phyloP scores from a whole-genome alignment of 2,113 vertebrate species.

The Eclectus roratus region DNA sequence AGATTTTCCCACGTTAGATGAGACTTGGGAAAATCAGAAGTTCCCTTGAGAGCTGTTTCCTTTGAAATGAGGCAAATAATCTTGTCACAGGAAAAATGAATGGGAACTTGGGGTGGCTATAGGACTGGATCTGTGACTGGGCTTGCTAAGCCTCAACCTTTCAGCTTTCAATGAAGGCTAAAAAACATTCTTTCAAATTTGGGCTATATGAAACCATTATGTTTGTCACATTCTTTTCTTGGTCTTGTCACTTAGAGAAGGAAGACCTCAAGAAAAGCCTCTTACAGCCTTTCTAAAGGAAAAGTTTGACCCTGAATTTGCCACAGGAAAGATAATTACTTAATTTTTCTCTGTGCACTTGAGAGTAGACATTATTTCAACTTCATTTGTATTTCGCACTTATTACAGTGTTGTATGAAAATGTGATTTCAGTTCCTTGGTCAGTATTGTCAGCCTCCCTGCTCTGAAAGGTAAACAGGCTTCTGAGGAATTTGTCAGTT shows the following conservation, averaged over 20 bases:
- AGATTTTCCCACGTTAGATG: not conserved
- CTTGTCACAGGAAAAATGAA: not conserved
- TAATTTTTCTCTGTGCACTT: not conserved
- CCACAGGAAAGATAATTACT: not conserved
- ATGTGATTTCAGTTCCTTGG: not conserved
- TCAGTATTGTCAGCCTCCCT: not conserved
- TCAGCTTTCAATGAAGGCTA: not conserved
- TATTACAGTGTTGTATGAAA: not conserved
- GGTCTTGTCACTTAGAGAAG: not conserved
- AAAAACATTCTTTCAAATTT: not conserved
- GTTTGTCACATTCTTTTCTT: not conserved
- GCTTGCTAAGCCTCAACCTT: not conserved
- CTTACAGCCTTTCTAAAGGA: not conserved
- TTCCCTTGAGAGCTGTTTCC: not conserved
- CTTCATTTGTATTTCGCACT: not conserved
- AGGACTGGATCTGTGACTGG: not conserved
- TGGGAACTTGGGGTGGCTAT: not conserved
- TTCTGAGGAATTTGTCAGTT: not conserved
- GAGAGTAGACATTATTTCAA: not conserved
- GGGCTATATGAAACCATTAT: not conserved
- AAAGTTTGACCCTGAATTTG: not conserved
- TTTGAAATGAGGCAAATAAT: not conserved
- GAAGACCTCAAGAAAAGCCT: not conserved
- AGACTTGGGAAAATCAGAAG: not conserved
- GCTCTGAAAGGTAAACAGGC: not conserved